Evolutionary conservation across 2,797 vertebrate genomes (phyloP), one percentile per base, ranked within the genome.

Genomic region (Coregonus ussuriensis): DNA sequence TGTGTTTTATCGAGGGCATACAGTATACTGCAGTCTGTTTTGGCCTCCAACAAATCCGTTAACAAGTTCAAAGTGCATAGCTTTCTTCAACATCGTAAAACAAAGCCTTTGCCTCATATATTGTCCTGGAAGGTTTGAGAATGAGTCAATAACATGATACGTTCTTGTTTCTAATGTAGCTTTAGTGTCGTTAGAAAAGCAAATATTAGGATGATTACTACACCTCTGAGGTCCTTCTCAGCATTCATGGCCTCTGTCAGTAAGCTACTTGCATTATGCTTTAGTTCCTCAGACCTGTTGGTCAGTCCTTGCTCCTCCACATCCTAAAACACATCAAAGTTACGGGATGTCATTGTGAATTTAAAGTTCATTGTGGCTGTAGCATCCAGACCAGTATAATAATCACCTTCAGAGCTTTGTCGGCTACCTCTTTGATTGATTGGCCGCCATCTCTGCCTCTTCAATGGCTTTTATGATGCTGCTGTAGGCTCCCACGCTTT

Each of bases 381-480:
- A 1, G 56, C n/a, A 59, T 18, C 56, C 16, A 59, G 56, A 47
- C 41, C 9, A 21, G 56, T 59, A 59, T 47, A 66, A 14, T 92
- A 87, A 47, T 47, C 86, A 96, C 96, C 13, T 79, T 84, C 59
- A 94, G 81, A 63, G 92, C 92, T 52, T 90, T 88, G 71, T 93
- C 91, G 2, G 95, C 94, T 0, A 94, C 92, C 11, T 69, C 88
- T 82, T 79, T 82, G 77, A 95, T 82, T 91, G 92, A 80, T 90
- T 91, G 56, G 96, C 95, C 0, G 94, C 95, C 11, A 88, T 91
- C 77, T 96, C 95, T 0, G 94, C 95, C 0, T 91, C 92, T 79
- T 92, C 91, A 77, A 96, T 85, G 70, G 91, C 89, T 0, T 88
- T 89, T 52, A 94, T 91, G 71, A 96, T 94, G 73, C 82, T 88